Base-by-base conservation (phyloP, 2,113 vertebrate species). In the Alces alces region DNA sequence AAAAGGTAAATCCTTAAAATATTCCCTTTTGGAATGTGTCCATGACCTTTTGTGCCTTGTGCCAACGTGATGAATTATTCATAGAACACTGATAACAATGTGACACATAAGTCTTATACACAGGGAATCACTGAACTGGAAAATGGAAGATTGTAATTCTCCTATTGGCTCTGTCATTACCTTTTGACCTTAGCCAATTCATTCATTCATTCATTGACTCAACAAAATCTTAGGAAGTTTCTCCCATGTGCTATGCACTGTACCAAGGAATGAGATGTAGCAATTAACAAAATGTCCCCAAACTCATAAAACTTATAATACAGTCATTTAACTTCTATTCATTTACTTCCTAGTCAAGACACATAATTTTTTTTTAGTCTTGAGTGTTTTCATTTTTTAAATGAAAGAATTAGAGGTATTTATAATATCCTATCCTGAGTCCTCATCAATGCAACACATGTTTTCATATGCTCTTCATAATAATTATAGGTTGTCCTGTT, bases 1-100 rank as follows among this genome's bases (percentile, higher is more conserved):
- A 90, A 95, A 96, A 94, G 30, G 28, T 66, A 95, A 91, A 79
- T 86, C 23, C 25, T 89, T 84, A 96, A 91, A 91, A 94, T 73
- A 80, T 95, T 96, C 76, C 98, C 45, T 86, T 94, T 78, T 80
- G 57, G 17, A 92, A 60, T 94, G 91, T 93, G 0, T 54, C 28
- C 60, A 45, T 64, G 83, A 91, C 82, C 36, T 96, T 98, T 89
- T 52, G 23, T 96, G 70, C 78, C 21, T n/a, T 57, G 19, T 89
- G 28, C 14, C 19, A 73, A 33, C 0, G 60, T 17, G 54, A 60
- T 92, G 70, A 61, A 82, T 95, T 83, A 92, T 95, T 95, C 80
- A 96, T 3, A 61, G 21, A 91, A 50, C 45, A 39, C 27, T 87
- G 57, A 39, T 87, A 92, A 86, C 21, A 86, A 28, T 36, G 60